Percentiles rank a stretch among this genome's conserved stretches.
phyloP scores from a whole-genome alignment of 1,140 invertebrate species.

The Drosophila varians region DNA sequence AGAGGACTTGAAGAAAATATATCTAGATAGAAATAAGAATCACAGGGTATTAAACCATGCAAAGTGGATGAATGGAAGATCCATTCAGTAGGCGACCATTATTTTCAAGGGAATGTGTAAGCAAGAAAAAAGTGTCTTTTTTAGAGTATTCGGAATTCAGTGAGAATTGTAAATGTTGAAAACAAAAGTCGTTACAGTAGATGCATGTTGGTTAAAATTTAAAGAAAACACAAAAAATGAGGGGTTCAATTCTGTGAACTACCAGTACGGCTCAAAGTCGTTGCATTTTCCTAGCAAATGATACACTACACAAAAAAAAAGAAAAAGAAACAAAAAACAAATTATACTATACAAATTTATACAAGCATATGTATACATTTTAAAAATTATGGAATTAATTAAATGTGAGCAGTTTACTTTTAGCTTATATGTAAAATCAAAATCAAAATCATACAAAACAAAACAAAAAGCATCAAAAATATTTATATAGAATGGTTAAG shows the following conservation, averaged over 20 bases:
- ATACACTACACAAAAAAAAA: conserved; percentile 35
- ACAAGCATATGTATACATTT: conserved; percentile 49
- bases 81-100: conserved; percentile 10
- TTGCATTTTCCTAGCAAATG: conserved; percentile 68
- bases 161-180: conserved; percentile 44
- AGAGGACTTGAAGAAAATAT: conserved; percentile 1
- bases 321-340: too few species aligned
- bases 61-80: neutral
- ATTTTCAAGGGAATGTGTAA: conserved; percentile 20
- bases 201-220: conserved; percentile 27
- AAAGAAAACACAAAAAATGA: neutral
- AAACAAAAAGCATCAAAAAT: conserved; percentile 20
- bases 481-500: conserved; percentile 34
- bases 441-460: conserved; percentile 29
- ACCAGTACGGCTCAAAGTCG: conserved; percentile 66
- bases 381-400: conserved; percentile 26
- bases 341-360: conserved; percentile 47
- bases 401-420: conserved; percentile 66
- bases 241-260: conserved; percentile 68
- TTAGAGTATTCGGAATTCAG: conserved; percentile 65
- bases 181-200: conserved; percentile 5
- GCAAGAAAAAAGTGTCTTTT: conserved; percentile 72
- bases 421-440: conserved; percentile 52
- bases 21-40: conserved; percentile 13
- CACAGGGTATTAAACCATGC: conserved; percentile 18